phyloP scores from a whole-genome alignment of 1,140 invertebrate genomes.

The Pseudomyrmex concolor region DNA sequence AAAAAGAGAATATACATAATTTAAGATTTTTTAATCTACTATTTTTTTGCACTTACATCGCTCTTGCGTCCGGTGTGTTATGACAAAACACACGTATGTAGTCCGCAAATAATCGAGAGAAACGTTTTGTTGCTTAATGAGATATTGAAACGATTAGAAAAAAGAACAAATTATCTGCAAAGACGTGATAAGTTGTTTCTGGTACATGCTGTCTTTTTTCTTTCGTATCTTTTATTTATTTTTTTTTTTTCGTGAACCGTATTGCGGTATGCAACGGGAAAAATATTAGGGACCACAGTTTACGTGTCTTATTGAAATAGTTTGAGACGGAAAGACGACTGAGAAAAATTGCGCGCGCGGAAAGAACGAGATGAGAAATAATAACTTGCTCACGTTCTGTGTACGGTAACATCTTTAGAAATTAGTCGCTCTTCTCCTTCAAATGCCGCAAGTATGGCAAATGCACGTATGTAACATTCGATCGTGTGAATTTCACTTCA shows the following conservation, averaged over 20 bases:
- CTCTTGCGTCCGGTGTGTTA: too few species aligned
- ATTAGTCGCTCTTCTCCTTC: too few species aligned
- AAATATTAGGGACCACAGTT: background rate
- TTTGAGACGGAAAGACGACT: background rate
- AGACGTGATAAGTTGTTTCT: background rate
- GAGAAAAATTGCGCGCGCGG: background rate
- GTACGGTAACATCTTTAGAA: background rate
- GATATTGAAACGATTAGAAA: background rate
- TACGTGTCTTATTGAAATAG: background rate
- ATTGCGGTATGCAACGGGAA: background rate
- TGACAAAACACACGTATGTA: too few species aligned
- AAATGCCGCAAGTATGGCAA: too few species aligned
- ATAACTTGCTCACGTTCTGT: conserved; percentile 47
- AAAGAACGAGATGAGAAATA: conserved; percentile 63
- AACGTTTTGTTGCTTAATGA: background rate
- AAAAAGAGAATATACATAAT: background rate
- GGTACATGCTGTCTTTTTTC: background rate
- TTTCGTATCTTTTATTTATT: background rate
- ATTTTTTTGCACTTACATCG: too few species aligned
- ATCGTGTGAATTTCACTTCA: too few species aligned
- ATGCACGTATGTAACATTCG: background rate
- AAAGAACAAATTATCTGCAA: background rate
- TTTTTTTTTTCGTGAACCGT: background rate
- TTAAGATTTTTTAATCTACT: background rate
- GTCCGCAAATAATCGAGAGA: too few species aligned